Evolutionary conservation across 2,113 vertebrate species (phyloP), one percentile per base, ranked within the genome.

Genomic region (Pardalotus punctatus): DNA sequence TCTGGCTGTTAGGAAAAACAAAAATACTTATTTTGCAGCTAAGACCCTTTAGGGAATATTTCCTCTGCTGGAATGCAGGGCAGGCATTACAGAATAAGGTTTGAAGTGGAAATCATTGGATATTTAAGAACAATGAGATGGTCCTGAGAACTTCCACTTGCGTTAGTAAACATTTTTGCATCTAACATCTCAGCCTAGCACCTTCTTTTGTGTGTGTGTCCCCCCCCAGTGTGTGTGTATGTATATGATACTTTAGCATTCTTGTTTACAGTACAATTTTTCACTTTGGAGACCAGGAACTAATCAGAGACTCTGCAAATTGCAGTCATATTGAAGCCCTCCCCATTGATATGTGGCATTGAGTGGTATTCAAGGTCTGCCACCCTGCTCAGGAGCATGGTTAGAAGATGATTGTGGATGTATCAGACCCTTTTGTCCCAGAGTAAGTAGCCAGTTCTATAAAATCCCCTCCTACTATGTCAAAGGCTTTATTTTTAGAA

Each of bases 261-360:
- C 73, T 24, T 31, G 10, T 10, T 10, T 9, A 5, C 6, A 7
- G 18, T 36, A 24, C 0, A 1, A 40, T 14, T 60, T 72, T 48
- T 61, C 54, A 28, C 33, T 77, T n/a, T 48, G 45, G 33, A 81
- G 25, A 40, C 11, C 51, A 47, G 21, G 31, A 35, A 19, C 16
- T 40, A 35, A 83, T 14, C 18, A 25, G 25, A 76, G 40, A 5
- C 22, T 19, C 11, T 66, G 29, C 79, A 45, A 64, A 50, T n/a
- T 50, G 35, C 31, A 45, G 40, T 38, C 40, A 38, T 6, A 13
- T 18, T 35, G 67, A 79, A 47, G 56, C 17, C 28, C 24, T 42
- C 35, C 20, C 31, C 0, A 2, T 35, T 50, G 12, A 5, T 15
- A 2, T 8, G 27, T 19, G 38, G 28, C 12, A 62, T 3, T 1